A percentile compares a stretch with the other conserved stretches of the same genome.
Conservation (phyloP, 2,113 vertebrate genomes). For the Ciconia boyciana region DNA sequence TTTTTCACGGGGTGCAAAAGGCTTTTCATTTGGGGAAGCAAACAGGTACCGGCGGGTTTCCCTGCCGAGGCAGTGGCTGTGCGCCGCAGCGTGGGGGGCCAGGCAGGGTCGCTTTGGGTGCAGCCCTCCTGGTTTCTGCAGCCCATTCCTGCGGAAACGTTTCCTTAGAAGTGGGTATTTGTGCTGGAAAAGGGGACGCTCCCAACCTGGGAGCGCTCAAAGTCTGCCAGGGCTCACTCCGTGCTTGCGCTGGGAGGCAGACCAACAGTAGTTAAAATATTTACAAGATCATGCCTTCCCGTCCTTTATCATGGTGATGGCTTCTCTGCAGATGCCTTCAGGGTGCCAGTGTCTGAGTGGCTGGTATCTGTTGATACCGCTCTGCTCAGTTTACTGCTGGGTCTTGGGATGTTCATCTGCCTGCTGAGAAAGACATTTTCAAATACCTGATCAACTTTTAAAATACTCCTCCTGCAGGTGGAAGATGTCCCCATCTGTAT, state of each 20-base stretch:
- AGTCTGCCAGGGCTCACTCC: accelerated
- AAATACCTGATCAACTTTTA: not conserved
- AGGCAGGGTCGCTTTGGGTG: not conserved
- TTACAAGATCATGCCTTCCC: not conserved
- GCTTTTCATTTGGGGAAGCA: not conserved
- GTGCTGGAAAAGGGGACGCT: not conserved
- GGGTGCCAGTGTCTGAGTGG: not conserved
- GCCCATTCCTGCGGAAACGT: not conserved
- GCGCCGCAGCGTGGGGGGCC: not conserved
- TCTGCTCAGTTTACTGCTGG: not conserved
- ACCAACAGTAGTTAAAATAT: not conserved
- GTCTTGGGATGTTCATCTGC: not conserved
- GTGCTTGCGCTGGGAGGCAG: not conserved
- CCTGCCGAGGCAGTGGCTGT: not conserved
- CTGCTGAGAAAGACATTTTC: not conserved
- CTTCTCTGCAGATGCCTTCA: not conserved
- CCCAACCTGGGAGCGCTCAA: not conserved
- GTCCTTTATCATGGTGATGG: not conserved
- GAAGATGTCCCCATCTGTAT: not conserved
- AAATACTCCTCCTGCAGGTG: not conserved
- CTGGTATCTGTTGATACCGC: not conserved
- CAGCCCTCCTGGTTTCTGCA: not conserved
- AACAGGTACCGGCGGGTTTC: accelerated
- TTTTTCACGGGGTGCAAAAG: not conserved
- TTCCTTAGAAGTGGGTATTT: not conserved